A percentile compares a stretch with the other conserved stretches of the same genome.
These are phyloP conservation scores for Prolemur simus DNA, from an alignment of 2,113 vertebrate species.

Conservation along the genomic window DNA sequence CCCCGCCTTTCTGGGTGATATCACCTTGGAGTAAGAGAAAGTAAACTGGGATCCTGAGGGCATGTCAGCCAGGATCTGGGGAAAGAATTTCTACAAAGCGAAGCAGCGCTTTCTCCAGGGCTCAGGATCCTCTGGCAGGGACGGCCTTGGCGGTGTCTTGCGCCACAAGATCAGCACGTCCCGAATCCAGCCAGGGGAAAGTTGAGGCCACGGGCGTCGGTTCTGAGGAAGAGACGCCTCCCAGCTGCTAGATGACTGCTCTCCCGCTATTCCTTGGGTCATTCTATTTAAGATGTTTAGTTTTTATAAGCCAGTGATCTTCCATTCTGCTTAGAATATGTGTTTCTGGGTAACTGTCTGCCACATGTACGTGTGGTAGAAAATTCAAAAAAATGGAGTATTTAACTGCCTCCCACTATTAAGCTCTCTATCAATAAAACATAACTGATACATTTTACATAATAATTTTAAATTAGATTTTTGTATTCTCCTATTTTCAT, in stretches of 20 bases:
- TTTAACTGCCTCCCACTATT: not conserved
- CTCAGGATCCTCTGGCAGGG: not conserved
- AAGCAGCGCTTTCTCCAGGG: not conserved
- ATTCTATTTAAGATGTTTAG: not conserved
- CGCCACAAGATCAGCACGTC: rapidly evolving
- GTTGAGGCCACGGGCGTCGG: not conserved
- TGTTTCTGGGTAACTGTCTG: not conserved
- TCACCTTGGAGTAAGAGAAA: slow-evolving; percentile 35
- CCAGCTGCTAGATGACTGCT: not conserved
- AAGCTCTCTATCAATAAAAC: not conserved
- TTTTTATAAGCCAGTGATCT: not conserved
- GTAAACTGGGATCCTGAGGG: not conserved
- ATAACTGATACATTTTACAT: not conserved
- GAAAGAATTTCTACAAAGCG: not conserved
- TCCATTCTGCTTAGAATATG: not conserved
- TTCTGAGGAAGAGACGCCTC: not conserved
- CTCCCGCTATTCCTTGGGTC: not conserved
- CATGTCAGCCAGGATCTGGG: not conserved
- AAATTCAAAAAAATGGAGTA: not conserved
- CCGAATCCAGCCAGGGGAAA: not conserved
- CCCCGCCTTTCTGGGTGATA: not conserved
- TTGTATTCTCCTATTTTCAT: not conserved
- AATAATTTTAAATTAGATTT: not conserved
- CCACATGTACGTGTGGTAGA: not conserved
- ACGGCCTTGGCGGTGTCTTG: not conserved